A percentile compares a stretch with the other conserved stretches of the same genome.
These are phyloP conservation scores for Cheilosia scutellata DNA, from an alignment of 2,888 invertebrate species.

Conservation along the genomic window DNA sequence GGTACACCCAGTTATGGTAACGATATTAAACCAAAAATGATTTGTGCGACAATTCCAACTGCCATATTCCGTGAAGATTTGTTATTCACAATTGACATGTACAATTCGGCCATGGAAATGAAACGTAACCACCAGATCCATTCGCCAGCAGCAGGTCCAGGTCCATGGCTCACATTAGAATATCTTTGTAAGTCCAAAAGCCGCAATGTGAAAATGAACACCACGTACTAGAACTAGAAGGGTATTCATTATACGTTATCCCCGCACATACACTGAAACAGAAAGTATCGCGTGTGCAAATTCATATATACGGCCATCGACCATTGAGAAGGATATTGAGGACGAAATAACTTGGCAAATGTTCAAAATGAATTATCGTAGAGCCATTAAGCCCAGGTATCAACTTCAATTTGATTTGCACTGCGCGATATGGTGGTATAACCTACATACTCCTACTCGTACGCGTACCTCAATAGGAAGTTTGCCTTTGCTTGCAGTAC, in stretches of 20 bases:
- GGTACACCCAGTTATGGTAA: neutral
- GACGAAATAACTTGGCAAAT: slow-evolving; percentile 68
- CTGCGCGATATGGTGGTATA: slow-evolving; percentile 12
- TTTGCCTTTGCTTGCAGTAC: neutral
- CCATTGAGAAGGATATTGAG: slow-evolving; percentile 40
- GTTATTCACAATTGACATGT: slow-evolving; percentile 49
- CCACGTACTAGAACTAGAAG: neutral
- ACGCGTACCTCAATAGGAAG: neutral
- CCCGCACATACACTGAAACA: neutral
- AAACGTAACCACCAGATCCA: slow-evolving; percentile 17
- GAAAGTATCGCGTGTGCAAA: slow-evolving; percentile 1
- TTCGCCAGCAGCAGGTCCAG: neutral
- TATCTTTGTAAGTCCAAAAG: slow-evolving; percentile 2
- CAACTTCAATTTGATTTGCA: slow-evolving; percentile 66
- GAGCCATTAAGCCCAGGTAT: slow-evolving; percentile 65
- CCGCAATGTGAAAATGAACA: slow-evolving; percentile 31
- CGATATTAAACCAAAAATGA: slow-evolving; percentile 56
- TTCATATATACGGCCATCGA: slow-evolving; percentile 16
- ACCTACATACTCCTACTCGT: neutral
- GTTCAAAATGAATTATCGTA: slow-evolving; percentile 69
- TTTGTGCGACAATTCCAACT: slow-evolving; percentile 55
- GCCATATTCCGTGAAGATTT: slow-evolving; percentile 50
- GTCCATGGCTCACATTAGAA: slow-evolving; percentile 1
- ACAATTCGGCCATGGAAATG: slow-evolving; percentile 28
- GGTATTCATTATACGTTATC: neutral